These are phyloP conservation scores for Drosophila nr. perissopoda DNA, from an alignment of 2,888 invertebrate genomes.

Conservation along the genomic window DNA sequence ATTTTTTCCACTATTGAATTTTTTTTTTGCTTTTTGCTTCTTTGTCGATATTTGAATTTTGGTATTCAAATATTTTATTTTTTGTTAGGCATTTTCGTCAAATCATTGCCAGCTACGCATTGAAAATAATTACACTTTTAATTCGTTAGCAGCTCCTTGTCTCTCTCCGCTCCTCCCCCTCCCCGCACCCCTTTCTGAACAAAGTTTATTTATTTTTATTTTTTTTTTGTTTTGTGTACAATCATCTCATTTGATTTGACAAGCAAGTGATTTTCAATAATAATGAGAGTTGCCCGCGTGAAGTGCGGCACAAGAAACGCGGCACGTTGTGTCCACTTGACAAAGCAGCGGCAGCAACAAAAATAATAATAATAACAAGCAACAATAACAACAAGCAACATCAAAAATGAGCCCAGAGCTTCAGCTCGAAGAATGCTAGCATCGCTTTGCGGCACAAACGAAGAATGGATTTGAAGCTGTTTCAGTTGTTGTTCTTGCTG, in stretches of 20 bases:
- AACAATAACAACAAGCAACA: constrained; percentile 44
- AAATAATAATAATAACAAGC: constrained; percentile 23
- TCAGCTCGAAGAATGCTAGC: constrained; percentile 59
- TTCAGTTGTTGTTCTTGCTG: neutral
- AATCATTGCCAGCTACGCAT: constrained; percentile 69
- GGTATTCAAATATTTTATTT: constrained; percentile 37
- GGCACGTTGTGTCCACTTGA: constrained; percentile 63
- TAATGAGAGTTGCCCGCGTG: constrained; percentile 73
- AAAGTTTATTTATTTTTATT: constrained; percentile 15
- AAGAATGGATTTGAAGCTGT: constrained; percentile 35
- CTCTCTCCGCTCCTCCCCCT: neutral
- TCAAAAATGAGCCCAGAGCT: constrained; percentile 58
- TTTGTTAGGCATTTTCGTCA: constrained; percentile 48
- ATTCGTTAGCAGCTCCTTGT: constrained; percentile 70
- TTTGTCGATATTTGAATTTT: constrained; percentile 45
- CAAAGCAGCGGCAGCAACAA: constrained; percentile 32
- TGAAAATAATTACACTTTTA: constrained; percentile 78
- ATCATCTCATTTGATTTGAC: constrained; percentile 81
- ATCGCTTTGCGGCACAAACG: constrained; percentile 29
- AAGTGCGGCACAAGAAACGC: constrained; percentile 55
- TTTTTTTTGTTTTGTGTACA: constrained; percentile 63
- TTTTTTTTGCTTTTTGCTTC: neutral
- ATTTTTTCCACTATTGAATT: constrained; percentile 58
- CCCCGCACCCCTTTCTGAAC: neutral
- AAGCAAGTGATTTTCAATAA: constrained; percentile 81